Evolutionary conservation across 2,888 invertebrate genomes (phyloP), one percentile per base, ranked within the genome.

Genomic region (Acrobasis suavella): DNA sequence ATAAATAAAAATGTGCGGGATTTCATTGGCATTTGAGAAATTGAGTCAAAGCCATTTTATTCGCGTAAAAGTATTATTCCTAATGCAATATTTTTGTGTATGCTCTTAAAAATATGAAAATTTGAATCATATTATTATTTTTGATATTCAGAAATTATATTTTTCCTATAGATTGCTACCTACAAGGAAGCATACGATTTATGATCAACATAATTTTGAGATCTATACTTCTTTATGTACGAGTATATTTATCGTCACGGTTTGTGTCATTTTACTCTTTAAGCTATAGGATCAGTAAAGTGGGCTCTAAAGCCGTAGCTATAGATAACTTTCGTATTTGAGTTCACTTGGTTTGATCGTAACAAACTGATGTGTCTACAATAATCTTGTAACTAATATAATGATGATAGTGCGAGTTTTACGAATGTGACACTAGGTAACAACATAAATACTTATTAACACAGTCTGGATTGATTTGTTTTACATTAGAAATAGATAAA

Each of bases 81-180:
- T 74, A 75, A 81, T 77, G 77, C 78, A 74, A 81, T 86, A 83
- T 85, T 85, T 82, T 85, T 81, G 78, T 80, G 84, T 74, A 77
- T 78, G 72, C 76, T 83, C 80, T 82, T 78, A 69, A 77, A 80
- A 78, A 74, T 77, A 78, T 74, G 78, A 81, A 76, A 75, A 80
- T 81, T 76, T 75, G 75, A 83, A 77, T 80, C 80, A 74, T 78
- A 81, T 76, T 86, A 81, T 91, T 91, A 91, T 91, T 91, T 91
- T 91, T 91, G 91, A 91, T 91, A 91, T 86, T 86, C 86, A 82
- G 82, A 84, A 86, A 78, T 78, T 85, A 86, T 88, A 89, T 88
- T 90, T 89, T 89, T 86, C 87, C 82, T 89, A 88, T 82, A 73
- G 76, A 77, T 82, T 81, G 86, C 85, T 79, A 77, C 85, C 86